These are phyloP conservation scores for Drosophila nigromelanica DNA, from an alignment of 1,140 invertebrate genomes.

Conservation along the genomic window DNA sequence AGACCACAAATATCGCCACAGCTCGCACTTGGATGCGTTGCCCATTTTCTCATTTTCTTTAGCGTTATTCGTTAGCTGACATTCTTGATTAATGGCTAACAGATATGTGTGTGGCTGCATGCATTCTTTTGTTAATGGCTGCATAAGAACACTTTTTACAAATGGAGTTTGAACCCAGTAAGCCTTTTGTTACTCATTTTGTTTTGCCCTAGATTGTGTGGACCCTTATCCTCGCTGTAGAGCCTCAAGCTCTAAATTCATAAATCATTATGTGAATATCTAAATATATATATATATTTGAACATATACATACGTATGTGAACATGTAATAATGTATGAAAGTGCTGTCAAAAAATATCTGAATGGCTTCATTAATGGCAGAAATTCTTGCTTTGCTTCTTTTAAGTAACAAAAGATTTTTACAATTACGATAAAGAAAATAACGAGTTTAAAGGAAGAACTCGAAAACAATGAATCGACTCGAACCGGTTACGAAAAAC, in stretches of 20 bases:
- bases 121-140: conserved; percentile 60
- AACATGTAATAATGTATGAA: conserved; percentile 1
- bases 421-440: conserved; percentile 5
- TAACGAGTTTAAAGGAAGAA: not conserved
- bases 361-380: conserved; percentile 67
- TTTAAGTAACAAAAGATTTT: conserved; percentile 22
- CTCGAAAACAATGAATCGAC: not conserved
- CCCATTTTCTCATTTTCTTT: conserved; percentile 56
- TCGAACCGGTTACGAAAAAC: not conserved
- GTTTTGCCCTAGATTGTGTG: not conserved
- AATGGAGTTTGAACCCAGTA: conserved; percentile 31
- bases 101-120: conserved; percentile 24
- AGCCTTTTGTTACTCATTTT: conserved; percentile 42
- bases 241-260: conserved; percentile 3
- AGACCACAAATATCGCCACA: conserved; percentile 59
- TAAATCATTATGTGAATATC: not conserved
- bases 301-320: not conserved
- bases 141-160: conserved; percentile 21
- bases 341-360: conserved; percentile 38
- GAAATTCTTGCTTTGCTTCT: conserved; percentile 11
- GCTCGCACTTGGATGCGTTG: conserved; percentile 23
- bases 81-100: conserved; percentile 69
- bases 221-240: not conserved
- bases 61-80: conserved; percentile 44
- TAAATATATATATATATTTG: not conserved